These are phyloP conservation scores for Austrofundulus limnaeus DNA, from an alignment of 2,113 vertebrate species.

Conservation along the genomic window DNA sequence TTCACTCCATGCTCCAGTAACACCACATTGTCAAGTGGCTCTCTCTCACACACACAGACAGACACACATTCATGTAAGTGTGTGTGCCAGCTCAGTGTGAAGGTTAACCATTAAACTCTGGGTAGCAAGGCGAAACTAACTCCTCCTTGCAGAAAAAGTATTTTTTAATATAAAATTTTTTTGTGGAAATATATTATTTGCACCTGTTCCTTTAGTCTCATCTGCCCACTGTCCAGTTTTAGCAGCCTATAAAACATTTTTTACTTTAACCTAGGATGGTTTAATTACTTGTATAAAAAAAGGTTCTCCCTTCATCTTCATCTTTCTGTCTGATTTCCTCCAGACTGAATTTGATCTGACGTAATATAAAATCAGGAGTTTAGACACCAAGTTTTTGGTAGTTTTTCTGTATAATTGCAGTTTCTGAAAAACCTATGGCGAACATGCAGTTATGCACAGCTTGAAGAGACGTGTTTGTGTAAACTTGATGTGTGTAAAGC, in stretches of 20 bases:
- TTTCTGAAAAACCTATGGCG: constrained; percentile 22
- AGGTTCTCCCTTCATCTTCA: not conserved
- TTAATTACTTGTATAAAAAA: not conserved
- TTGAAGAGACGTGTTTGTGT: constrained; percentile 13
- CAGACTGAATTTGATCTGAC: constrained; percentile 8
- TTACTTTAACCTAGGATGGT: not conserved
- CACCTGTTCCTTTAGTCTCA: not conserved
- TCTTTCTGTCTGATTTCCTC: not conserved
- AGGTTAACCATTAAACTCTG: constrained; percentile 44
- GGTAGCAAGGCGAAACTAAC: constrained; percentile 47
- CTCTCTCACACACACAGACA: constrained; percentile 23
- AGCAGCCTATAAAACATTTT: not conserved
- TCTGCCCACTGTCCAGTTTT: not conserved
- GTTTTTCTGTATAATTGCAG: constrained; percentile 49
- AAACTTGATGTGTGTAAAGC: not conserved
- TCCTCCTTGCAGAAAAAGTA: constrained; percentile 7
- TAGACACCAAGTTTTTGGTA: constrained; percentile 6
- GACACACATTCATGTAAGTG: constrained; percentile 13
- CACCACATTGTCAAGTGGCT: constrained; percentile 40
- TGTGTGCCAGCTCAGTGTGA: constrained; percentile 43
- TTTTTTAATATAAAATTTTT: too few species aligned
- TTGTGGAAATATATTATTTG: not conserved
- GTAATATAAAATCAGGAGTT: constrained; percentile 23
- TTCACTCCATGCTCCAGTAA: constrained; percentile 49
- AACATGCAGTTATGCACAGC: constrained; percentile 33